phyloP scores from a whole-genome alignment of 2,888 invertebrate genomes.

The Amiota communis region DNA sequence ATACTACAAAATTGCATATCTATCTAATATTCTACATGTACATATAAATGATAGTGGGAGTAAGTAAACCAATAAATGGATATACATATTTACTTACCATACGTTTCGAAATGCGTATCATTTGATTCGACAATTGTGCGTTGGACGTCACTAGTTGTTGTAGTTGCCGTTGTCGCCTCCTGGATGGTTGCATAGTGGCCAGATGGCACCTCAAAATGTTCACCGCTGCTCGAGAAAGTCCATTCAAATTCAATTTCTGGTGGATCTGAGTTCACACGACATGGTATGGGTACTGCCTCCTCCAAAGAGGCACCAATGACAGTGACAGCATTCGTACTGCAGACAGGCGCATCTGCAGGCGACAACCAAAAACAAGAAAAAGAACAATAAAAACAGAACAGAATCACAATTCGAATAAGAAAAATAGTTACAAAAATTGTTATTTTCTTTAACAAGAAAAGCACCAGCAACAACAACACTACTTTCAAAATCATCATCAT shows the following conservation, averaged over 20 bases:
- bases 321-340: slow-evolving; percentile 81
- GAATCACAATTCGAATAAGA: slow-evolving; percentile 34
- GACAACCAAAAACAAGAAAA: slow-evolving; percentile 23
- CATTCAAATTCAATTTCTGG: slow-evolving; percentile 88
- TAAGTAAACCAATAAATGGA: too few relatives aligned
- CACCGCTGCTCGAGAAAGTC: slow-evolving; percentile 93
- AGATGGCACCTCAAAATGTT: slow-evolving; percentile 86
- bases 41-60: too few relatives aligned
- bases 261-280: slow-evolving; percentile 91
- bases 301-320: slow-evolving; percentile 90
- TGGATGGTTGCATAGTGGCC: slow-evolving; percentile 76
- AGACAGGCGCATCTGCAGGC: slow-evolving; percentile 86
- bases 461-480: neutral
- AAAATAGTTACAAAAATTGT: slow-evolving; percentile 16
- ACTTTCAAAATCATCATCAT: neutral
- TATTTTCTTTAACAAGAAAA: slow-evolving; percentile 15
- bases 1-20: too few relatives aligned
- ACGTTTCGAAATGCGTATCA: slow-evolving; percentile 72
- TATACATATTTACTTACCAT: slow-evolving; percentile 62
- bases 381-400: slow-evolving; percentile 36
- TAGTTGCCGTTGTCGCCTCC: slow-evolving; percentile 74
- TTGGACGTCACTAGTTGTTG: slow-evolving; percentile 70
- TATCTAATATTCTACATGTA: too few relatives aligned
- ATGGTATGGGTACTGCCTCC: slow-evolving; percentile 86
- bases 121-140: slow-evolving; percentile 72